Conservation (phyloP, 2,888 invertebrate species). For the Andrena hattorfiana region DNA sequence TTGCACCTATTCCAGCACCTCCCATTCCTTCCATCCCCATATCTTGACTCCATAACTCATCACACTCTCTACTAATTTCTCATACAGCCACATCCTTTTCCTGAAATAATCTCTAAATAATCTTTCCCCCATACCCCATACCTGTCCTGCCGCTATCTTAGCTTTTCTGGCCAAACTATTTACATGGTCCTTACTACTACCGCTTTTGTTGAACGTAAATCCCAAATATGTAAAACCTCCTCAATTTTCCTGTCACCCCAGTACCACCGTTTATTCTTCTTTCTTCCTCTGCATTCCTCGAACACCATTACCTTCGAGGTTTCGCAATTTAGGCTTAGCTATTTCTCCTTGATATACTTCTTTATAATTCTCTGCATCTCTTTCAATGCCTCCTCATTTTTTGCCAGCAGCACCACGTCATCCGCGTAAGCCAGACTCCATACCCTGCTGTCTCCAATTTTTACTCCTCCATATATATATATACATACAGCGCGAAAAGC, state of each 20-base stretch:
- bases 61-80: not conserved
- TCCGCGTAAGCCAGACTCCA: not conserved
- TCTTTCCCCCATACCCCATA: conserved; percentile 9
- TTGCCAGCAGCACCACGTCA: not conserved
- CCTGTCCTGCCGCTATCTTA: not conserved
- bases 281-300: not conserved
- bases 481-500: not conserved
- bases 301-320: conserved; percentile 2
- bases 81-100: not conserved
- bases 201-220: not conserved
- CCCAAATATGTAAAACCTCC: not conserved
- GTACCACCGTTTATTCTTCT: not conserved
- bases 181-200: not conserved
- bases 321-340: not conserved
- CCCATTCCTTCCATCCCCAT: conserved; percentile 11
- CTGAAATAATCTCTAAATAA: not conserved
- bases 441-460: not conserved
- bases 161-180: not conserved
- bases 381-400: not conserved
- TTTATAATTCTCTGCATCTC: not conserved
- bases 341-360: not conserved
- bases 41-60: not conserved
- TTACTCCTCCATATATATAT: too few species aligned
- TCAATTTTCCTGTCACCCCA: not conserved
- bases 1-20: not conserved